Percentiles rank a stretch among this genome's conserved stretches.
phyloP scores from a whole-genome alignment of 2,888 invertebrate genomes.

The Tridacna gigas region DNA sequence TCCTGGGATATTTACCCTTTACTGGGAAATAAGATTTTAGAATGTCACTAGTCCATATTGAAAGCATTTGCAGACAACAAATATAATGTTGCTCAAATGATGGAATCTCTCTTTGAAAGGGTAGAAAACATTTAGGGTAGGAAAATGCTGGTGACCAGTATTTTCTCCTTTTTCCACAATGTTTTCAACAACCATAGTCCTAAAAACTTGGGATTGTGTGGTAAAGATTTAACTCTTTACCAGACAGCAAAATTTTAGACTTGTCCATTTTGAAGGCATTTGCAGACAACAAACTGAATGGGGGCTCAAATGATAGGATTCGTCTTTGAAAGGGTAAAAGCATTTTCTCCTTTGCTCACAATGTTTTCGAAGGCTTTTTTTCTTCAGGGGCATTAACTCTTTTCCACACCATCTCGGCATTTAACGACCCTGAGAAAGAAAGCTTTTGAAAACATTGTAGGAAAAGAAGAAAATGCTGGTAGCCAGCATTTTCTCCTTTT shows the following conservation, averaged over 20 bases:
- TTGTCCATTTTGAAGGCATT: background rate
- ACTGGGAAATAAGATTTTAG: no score
- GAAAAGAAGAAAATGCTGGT: background rate
- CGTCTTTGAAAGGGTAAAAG: background rate
- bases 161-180: no score
- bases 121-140: no score
- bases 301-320: background rate
- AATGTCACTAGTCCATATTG: no score
- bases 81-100: no score
- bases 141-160: no score
- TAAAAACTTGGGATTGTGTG: no score
- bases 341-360: background rate
- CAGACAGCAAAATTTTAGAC: background rate
- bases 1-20: constrained; percentile 3
- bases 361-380: background rate
- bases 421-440: background rate
- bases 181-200: no score
- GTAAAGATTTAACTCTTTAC: no score
- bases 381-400: background rate
- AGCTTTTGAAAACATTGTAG: background rate
- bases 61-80: no score
- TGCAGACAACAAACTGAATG: background rate
- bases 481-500: constrained; percentile 3
- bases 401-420: background rate
- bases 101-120: no score